phyloP scores from a whole-genome alignment of 2,888 invertebrate genomes.

The Rhynchonema sp. region DNA sequence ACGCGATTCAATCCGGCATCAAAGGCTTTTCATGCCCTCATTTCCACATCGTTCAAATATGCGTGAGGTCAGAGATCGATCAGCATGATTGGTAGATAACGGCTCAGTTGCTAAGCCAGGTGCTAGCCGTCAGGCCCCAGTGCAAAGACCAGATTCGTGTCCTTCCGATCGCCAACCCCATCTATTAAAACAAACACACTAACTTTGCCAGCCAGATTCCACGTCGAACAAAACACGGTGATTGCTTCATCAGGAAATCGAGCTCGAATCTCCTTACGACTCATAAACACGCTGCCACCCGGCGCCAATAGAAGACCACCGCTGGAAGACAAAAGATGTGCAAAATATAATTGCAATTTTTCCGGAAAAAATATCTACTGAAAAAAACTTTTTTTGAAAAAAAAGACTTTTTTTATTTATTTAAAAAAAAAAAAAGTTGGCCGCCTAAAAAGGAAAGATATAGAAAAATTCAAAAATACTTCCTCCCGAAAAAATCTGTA shows the following conservation, averaged over 20 bases:
- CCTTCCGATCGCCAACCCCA: too few relatives aligned
- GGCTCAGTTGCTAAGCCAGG: too few relatives aligned
- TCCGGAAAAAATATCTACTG: not conserved
- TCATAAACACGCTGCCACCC: not conserved
- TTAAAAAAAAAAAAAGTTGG: not conserved
- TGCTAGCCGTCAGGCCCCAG: too few relatives aligned
- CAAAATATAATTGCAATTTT: not conserved
- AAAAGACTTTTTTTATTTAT: not conserved
- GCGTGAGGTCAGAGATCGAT: too few relatives aligned
- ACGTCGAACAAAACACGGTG: not conserved
- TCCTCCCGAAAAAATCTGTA: not conserved
- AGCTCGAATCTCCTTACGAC: not conserved
- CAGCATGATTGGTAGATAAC: too few relatives aligned
- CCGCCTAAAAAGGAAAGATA: not conserved
- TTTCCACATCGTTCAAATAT: too few relatives aligned
- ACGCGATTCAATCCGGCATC: too few relatives aligned
- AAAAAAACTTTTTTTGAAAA: not conserved
- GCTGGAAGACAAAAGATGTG: too few relatives aligned
- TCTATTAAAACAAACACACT: too few relatives aligned
- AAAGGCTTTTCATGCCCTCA: too few relatives aligned
- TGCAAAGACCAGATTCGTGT: too few relatives aligned
- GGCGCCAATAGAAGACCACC: not conserved
- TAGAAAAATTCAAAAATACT: too few relatives aligned
- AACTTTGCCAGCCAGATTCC: constrained; percentile 1
- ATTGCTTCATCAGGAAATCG: not conserved